phyloP scores from a whole-genome alignment of 2,797 vertebrate species.

The Sciurus carolinensis region DNA sequence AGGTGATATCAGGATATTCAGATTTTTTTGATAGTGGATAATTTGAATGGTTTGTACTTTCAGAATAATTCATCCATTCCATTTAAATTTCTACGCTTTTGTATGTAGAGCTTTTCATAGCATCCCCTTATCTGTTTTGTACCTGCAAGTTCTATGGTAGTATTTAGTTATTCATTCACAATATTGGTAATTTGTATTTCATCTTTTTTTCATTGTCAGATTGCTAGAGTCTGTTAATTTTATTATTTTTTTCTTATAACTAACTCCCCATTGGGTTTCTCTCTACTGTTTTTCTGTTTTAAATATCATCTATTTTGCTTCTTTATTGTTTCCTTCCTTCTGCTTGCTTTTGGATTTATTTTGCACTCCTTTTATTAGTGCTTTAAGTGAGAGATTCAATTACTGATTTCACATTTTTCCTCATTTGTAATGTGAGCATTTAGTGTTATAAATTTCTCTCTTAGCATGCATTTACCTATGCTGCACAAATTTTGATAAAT shows the following conservation, averaged over 20 bases:
- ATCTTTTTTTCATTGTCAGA: background rate
- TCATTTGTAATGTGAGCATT: background rate
- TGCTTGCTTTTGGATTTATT: conserved; percentile 11
- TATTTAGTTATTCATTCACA: background rate
- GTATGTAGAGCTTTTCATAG: background rate
- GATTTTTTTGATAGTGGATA: background rate
- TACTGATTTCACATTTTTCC: background rate
- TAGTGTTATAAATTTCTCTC: background rate
- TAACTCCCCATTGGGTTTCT: background rate
- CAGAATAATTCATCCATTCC: conserved; percentile 40
- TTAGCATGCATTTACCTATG: background rate
- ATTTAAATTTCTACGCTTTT: conserved; percentile 8
- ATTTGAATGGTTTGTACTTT: conserved; percentile 35
- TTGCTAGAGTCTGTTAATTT: background rate
- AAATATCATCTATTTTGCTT: background rate
- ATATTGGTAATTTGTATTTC: background rate
- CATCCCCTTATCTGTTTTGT: background rate
- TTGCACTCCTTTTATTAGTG: conserved; percentile 3
- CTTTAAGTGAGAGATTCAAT: background rate
- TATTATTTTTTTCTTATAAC: background rate
- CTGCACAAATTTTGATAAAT: background rate
- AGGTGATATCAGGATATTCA: background rate
- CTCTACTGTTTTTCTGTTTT: background rate
- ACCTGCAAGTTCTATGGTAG: background rate
- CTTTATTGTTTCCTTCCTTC: conserved; percentile 16